Base-by-base conservation (phyloP, 2,797 vertebrate genomes). In the Vultur gryphus region DNA sequence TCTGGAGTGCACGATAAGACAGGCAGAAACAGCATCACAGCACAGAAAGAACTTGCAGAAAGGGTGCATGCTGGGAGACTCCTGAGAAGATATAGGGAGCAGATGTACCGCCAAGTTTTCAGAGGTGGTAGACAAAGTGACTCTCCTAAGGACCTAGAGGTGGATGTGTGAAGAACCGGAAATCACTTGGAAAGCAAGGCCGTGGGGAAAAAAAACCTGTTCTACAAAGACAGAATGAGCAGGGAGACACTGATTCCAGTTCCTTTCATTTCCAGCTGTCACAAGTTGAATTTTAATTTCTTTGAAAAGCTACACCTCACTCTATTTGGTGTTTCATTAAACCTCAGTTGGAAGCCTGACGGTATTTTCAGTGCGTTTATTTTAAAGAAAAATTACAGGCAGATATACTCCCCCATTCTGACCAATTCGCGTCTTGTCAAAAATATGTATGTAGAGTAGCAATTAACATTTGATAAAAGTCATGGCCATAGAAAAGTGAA, bases 151-250 rank as follows among this genome's bases (percentile, higher is more conserved):
- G 12, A 79, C 76, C 26, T 41, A 58, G 71, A 76, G 16, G 18
- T 48, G 7, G n/a, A 37, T 52, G 29, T 64, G 13, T 23, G 44
- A 95, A 92, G 26, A 85, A 44, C 15, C 39, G 48, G 39, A 80
- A 96, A 91, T 16, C 23, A 25, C 49, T 70, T 46, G 18, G n/a
- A 82, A 7, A 80, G 15, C 11, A 85, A 59, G 8, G 6, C 29
- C 39, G 69, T 2, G 3, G 3, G 5, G 24, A 24, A 52, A 66
- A 57, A 66, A 69, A 54, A 19, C 0, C 6, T 35, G 5, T 8
- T 49, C 20, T 62, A 26, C 18, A 62, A 43, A 6, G 35, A 8
- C 10, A 51, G 48, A 89, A 66, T 11, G 16, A 84, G 18, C 18
- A 75, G 18, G 6, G 16, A 78, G 15, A 51, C 4, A n/a, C 1